Conservation (phyloP, 2,888 invertebrate genomes). For the Liposcelis brunnea region DNA sequence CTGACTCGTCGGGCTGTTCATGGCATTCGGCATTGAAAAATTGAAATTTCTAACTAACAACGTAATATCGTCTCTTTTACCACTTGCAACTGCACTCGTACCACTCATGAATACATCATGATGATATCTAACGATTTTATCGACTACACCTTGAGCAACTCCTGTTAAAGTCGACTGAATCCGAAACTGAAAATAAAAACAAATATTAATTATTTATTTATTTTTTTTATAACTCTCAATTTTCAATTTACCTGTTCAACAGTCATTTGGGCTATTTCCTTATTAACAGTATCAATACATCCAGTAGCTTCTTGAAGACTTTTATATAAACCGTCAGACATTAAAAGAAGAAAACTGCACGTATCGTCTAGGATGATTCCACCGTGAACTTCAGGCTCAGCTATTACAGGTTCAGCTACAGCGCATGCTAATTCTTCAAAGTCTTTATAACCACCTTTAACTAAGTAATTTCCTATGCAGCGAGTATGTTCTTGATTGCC, state of each 20-base stretch:
- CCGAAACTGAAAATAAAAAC: slow-evolving; percentile 38
- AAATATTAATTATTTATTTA: slow-evolving; percentile 5
- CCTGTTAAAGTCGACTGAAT: slow-evolving; percentile 60
- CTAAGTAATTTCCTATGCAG: slow-evolving; percentile 72
- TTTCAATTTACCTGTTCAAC: slow-evolving; percentile 44
- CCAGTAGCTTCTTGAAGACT: slow-evolving; percentile 63
- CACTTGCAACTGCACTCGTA: slow-evolving; percentile 26
- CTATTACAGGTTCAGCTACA: slow-evolving; percentile 58
- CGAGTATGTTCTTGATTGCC: slow-evolving; percentile 70
- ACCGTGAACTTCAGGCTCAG: slow-evolving; percentile 68
- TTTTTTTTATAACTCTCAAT: background rate
- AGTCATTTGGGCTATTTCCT: slow-evolving; percentile 58
- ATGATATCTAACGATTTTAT: slow-evolving; percentile 68
- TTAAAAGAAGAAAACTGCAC: slow-evolving; percentile 64
- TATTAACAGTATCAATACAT: slow-evolving; percentile 56
- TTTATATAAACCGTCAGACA: slow-evolving; percentile 73
- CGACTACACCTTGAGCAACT: slow-evolving; percentile 72
- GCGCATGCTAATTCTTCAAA: slow-evolving; percentile 56
- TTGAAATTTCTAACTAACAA: slow-evolving; percentile 74
- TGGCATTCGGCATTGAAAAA: slow-evolving; percentile 49
- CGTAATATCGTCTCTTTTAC: slow-evolving; percentile 67
- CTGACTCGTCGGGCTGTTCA: slow-evolving; percentile 24
- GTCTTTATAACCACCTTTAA: slow-evolving; percentile 73
- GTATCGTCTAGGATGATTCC: slow-evolving; percentile 62
- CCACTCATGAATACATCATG: slow-evolving; percentile 50